A percentile compares a stretch with the other conserved stretches of the same genome.
These are phyloP conservation scores for Dasyornis broadbenti DNA, from an alignment of 2,113 vertebrate genomes.

Conservation along the genomic window DNA sequence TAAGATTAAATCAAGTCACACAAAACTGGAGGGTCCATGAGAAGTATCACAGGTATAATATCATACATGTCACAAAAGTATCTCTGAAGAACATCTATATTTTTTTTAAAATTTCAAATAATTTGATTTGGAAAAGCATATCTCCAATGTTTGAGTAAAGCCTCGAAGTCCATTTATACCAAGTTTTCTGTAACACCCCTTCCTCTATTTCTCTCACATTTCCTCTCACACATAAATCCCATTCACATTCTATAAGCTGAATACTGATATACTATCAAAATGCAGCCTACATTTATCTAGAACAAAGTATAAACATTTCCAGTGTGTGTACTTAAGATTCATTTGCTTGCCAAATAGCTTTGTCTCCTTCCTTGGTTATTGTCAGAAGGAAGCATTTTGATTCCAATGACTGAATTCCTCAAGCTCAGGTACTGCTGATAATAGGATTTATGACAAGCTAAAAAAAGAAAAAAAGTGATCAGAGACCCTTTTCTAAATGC, in stretches of 20 bases:
- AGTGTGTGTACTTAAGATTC: conserved; percentile 48
- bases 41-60: not conserved
- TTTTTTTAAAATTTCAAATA: not conserved
- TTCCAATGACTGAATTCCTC: conserved; percentile 30
- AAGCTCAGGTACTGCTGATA: conserved; percentile 33
- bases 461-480: conserved; percentile 31
- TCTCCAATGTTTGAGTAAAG: not conserved
- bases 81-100: not conserved
- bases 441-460: conserved; percentile 39
- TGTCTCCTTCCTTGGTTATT: conserved; percentile 35
- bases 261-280: conserved; percentile 30
- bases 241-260: conserved; percentile 4
- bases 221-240: not conserved
- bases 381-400: conserved; percentile 33
- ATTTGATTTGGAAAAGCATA: not conserved
- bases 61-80: not conserved
- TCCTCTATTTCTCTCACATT: not conserved
- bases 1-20: not conserved
- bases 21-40: not conserved
- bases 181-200: not conserved
- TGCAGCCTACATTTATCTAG: conserved; percentile 29
- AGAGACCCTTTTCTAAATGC: conserved; percentile 13
- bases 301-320: conserved; percentile 50
- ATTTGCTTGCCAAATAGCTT: conserved; percentile 48
- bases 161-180: not conserved